phyloP scores from a whole-genome alignment of 2,113 vertebrate genomes.

The Triplophysa siluroides region DNA sequence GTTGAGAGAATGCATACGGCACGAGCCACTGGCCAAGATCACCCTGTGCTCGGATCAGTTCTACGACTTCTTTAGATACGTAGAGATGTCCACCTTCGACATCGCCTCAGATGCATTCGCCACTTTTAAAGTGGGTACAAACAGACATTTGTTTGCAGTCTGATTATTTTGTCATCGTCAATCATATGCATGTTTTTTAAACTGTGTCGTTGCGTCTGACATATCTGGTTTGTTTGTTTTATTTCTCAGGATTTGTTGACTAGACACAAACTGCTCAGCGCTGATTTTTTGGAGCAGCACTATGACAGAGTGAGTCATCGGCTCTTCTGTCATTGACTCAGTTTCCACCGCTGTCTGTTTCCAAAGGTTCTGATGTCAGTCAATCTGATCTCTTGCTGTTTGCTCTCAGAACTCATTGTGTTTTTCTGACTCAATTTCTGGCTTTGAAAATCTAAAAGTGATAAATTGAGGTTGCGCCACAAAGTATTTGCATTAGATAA shows the following conservation, averaged over 20 bases:
- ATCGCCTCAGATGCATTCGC: constrained; percentile 97
- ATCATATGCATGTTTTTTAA: not conserved
- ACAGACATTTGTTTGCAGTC: not conserved
- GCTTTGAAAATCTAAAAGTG: not conserved
- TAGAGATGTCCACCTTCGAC: constrained; percentile 97
- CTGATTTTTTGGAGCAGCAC: constrained; percentile 91
- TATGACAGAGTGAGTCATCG: constrained; percentile 83
- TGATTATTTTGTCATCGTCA: not conserved
- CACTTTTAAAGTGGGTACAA: constrained; percentile 90
- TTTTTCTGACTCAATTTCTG: not conserved
- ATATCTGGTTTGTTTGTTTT: constrained; percentile 11
- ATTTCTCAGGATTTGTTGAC: constrained; percentile 87
- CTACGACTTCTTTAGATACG: constrained; percentile 92
- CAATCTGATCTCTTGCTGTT: not conserved
- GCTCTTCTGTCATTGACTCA: not conserved
- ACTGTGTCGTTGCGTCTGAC: not conserved
- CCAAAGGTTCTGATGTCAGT: not conserved
- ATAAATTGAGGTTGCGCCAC: not conserved
- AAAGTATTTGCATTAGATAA: too few species aligned
- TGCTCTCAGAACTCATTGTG: not conserved
- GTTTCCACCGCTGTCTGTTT: not conserved
- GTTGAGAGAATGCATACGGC: constrained; percentile 93
- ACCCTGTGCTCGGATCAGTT: constrained; percentile 90
- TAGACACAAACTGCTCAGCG: constrained; percentile 92
- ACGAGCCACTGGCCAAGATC: constrained; percentile 91